Evolutionary conservation across 2,888 invertebrate genomes (phyloP).

Genomic region (Melipona beecheii): DNA sequence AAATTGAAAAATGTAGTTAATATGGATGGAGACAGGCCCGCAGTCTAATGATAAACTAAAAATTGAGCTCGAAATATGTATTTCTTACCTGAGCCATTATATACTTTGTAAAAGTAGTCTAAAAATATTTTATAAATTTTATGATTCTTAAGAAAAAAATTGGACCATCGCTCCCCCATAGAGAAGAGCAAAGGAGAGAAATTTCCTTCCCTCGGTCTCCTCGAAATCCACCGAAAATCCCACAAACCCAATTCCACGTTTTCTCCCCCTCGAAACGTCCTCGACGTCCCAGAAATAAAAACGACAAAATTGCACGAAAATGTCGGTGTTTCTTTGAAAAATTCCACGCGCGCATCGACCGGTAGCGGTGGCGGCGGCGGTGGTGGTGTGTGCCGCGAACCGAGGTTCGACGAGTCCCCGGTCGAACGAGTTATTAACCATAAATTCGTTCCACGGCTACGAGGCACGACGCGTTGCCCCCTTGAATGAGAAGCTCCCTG

Average conservation of each 20-base stretch:
- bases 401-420: neutral
- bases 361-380: neutral
- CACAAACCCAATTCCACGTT: constrained; percentile 5
- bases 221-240: neutral
- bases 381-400: no score
- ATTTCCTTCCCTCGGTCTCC: neutral
- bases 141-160: no score
- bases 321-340: constrained; percentile 4
- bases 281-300: neutral
- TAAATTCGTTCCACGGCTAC: constrained; percentile 60
- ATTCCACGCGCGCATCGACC: neutral
- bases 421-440: constrained; percentile 58
- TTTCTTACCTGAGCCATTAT: no score
- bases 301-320: neutral
- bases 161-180: no score
- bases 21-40: no score
- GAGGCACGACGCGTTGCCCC: constrained; percentile 18
- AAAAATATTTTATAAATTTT: no score
- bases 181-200: no score
- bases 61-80: no score
- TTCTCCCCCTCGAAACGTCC: neutral
- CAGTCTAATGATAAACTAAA: no score
- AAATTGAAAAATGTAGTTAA: no score
- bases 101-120: no score
- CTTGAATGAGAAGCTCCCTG: constrained; percentile 55